A percentile compares a stretch with the other conserved stretches of the same genome.
phyloP scores from a whole-genome alignment of 1,140 invertebrate genomes.

The Laodelphax striatellus region DNA sequence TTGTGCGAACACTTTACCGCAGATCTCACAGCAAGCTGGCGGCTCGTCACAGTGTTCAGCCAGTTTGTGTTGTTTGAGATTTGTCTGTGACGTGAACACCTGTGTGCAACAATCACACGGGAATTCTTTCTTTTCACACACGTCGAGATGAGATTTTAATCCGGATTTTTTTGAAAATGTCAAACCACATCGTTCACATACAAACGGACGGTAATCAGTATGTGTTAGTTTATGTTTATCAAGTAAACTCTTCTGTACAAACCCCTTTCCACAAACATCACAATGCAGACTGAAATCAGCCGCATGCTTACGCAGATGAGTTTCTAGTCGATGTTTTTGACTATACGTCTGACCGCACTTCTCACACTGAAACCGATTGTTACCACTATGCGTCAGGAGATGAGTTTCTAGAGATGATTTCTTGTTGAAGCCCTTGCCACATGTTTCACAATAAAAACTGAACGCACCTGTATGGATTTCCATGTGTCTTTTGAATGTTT shows the following conservation, averaged over 20 bases:
- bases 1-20: constrained; percentile 62
- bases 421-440: constrained; percentile 12
- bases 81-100: background rate
- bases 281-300: constrained; percentile 1
- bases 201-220: constrained; percentile 18
- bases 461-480: constrained; percentile 11
- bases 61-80: constrained; percentile 6
- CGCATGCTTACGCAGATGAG: constrained; percentile 2
- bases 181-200: constrained; percentile 18
- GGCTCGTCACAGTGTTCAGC: constrained; percentile 15
- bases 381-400: background rate
- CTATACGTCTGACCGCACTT: constrained; percentile 6
- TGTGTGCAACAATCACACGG: constrained; percentile 6
- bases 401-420: constrained; percentile 8
- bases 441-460: constrained; percentile 15
- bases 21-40: constrained; percentile 34
- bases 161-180: constrained; percentile 3
- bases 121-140: constrained; percentile 3
- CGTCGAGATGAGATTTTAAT: constrained; percentile 2
- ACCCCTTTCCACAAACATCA: constrained; percentile 7
- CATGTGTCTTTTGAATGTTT: constrained; percentile 3
- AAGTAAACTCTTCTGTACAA: constrained; percentile 4
- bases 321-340: background rate
- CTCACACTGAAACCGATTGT: constrained; percentile 5
- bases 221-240: constrained; percentile 16